Evolutionary conservation across 2,797 vertebrate genomes (phyloP), one percentile per base, ranked within the genome.

Genomic region (Acanthopagrus latus): DNA sequence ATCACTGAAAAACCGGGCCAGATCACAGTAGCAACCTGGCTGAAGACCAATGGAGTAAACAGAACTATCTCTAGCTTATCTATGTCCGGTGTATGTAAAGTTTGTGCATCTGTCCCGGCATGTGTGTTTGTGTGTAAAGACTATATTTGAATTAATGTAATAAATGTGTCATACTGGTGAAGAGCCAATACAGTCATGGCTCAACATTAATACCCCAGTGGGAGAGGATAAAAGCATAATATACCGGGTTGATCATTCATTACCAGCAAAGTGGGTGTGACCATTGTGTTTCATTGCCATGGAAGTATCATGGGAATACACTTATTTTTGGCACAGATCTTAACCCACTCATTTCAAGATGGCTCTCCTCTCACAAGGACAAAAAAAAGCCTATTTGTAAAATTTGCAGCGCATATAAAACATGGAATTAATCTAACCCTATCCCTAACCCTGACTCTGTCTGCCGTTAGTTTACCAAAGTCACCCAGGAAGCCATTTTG

Each of bases 21-120:
- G 64, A 88, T 91, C 91, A 66, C 92, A 88, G 80, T 83, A 52
- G 84, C 65, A 64, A 73, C 73, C 64, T 78, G 72, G 81, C 84
- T 11, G 41, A 64, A 57, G 65, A 86, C 81, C 75, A 76, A 80
- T 20, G 13, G 64, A 55, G 66, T 80, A 83, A 90, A 85, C 78
- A 57, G n/a, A 82, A 84, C 64, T 63, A 72, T 89, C 85, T 82
- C 12, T 38, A 17, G 63, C 83, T 82, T 68, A 55, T 80, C 54
- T 43, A n/a, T 54, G 58, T 64, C 76, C 29, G 7, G 46, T 73
- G 51, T 52, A 21, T 51, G 2, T 46, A 9, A 12, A 12, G 41
- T 71, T 44, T 41, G 33, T 18, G 27, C 48, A 11, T 73, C 46
- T 47, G 27, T 58, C 20, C 27, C 29, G 18, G 20, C 3, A 44